A percentile compares a stretch with the other conserved stretches of the same genome.
phyloP scores from a whole-genome alignment of 2,888 invertebrate species.

The Pollenia angustigena region DNA sequence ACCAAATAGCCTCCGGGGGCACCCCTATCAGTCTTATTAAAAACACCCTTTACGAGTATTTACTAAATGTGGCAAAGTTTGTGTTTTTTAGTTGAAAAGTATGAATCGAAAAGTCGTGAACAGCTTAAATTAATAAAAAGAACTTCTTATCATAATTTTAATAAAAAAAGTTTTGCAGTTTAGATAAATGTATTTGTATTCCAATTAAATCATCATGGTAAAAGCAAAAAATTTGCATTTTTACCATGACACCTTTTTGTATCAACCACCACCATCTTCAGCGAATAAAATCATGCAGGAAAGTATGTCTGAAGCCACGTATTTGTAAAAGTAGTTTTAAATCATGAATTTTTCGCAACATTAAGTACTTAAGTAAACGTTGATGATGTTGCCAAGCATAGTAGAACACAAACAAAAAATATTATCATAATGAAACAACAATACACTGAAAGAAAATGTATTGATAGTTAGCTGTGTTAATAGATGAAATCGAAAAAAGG shows the following conservation, averaged over 20 bases:
- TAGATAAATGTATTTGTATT: background rate
- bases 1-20: too few species aligned
- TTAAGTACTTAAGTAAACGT: slow-evolving; percentile 40
- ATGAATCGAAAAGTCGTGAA: slow-evolving; percentile 69
- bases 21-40: too few species aligned
- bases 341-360: slow-evolving; percentile 50
- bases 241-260: background rate
- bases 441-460: slow-evolving; percentile 15
- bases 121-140: slow-evolving; percentile 53
- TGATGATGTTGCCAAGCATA: slow-evolving; percentile 8
- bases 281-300: background rate
- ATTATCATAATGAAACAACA: background rate
- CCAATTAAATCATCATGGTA: background rate
- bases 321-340: slow-evolving; percentile 50
- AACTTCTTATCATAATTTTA: slow-evolving; percentile 72
- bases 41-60: background rate
- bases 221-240: background rate
- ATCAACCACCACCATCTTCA: background rate
- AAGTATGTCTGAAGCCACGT: slow-evolving; percentile 32
- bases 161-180: slow-evolving; percentile 75
- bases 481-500: background rate
- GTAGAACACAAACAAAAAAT: background rate
- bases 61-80: slow-evolving; percentile 6
- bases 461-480: background rate
- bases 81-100: background rate